These are phyloP conservation scores for Aricia artaxerxes DNA, from an alignment of 2,888 invertebrate species.

Conservation along the genomic window DNA sequence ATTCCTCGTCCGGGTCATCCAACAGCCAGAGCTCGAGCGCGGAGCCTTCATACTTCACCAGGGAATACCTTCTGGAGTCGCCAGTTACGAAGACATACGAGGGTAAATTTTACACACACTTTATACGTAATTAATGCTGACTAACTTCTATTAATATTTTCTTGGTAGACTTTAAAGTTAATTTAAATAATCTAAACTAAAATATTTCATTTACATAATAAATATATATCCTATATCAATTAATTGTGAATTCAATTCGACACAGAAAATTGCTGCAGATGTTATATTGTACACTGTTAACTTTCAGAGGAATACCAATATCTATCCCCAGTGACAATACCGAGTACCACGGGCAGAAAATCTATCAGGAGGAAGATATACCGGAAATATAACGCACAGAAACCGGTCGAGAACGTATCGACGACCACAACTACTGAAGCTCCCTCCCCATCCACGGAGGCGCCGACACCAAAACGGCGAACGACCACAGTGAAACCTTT, in stretches of 20 bases:
- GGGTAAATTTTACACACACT: slow-evolving; percentile 54
- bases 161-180: neutral
- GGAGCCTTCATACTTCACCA: slow-evolving; percentile 68
- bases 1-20: slow-evolving; percentile 49
- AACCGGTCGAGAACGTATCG: slow-evolving; percentile 48
- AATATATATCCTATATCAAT: neutral
- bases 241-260: neutral
- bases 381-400: slow-evolving; percentile 59
- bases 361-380: slow-evolving; percentile 58
- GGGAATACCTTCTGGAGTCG: slow-evolving; percentile 72
- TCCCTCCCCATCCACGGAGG: slow-evolving; percentile 36
- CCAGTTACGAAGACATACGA: slow-evolving; percentile 72
- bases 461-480: slow-evolving; percentile 47
- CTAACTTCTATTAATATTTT: neutral
- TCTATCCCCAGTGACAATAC: slow-evolving; percentile 62
- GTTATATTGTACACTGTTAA: neutral
- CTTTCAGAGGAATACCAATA: slow-evolving; percentile 73
- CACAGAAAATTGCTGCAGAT: neutral
- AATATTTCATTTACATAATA: too few species aligned
- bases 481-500: slow-evolving; percentile 53
- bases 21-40: slow-evolving; percentile 47
- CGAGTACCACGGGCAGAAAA: slow-evolving; percentile 54
- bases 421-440: slow-evolving; percentile 43
- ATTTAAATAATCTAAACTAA: neutral
- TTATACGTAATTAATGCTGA: neutral